These are phyloP conservation scores for Rhopalosiphum nymphaeae DNA, from an alignment of 2,888 invertebrate genomes.

Conservation along the genomic window DNA sequence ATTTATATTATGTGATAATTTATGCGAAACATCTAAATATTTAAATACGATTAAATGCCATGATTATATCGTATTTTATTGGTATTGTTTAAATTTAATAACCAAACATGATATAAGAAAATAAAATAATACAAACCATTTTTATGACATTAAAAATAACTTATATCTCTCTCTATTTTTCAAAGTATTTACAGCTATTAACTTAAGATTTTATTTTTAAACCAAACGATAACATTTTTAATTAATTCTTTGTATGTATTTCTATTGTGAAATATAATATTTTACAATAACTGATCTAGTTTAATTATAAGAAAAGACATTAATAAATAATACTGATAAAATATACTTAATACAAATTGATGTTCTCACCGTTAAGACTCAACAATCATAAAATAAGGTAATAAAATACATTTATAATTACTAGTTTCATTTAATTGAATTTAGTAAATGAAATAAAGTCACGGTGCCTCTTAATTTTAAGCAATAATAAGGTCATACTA, in stretches of 20 bases:
- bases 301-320: neutral
- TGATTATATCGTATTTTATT: neutral
- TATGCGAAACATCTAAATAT: neutral
- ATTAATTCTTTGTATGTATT: neutral
- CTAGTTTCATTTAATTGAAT: neutral
- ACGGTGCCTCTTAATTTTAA: neutral
- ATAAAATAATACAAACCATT: neutral
- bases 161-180: neutral
- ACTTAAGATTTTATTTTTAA: neutral
- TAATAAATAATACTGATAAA: neutral
- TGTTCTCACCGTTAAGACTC: neutral
- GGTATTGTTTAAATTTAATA: neutral
- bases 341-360: neutral
- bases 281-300: neutral
- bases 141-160: neutral
- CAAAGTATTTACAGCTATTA: neutral
- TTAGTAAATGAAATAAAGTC: neutral
- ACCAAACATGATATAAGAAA: neutral
- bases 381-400: neutral
- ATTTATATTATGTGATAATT: neutral
- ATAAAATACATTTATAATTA: slow-evolving; percentile 18
- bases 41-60: neutral
- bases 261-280: neutral
- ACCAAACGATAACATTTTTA: neutral
- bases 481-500: neutral